Conservation (phyloP, 2,113 vertebrate genomes). For the Sinocyclocheilus rhinocerous region DNA sequence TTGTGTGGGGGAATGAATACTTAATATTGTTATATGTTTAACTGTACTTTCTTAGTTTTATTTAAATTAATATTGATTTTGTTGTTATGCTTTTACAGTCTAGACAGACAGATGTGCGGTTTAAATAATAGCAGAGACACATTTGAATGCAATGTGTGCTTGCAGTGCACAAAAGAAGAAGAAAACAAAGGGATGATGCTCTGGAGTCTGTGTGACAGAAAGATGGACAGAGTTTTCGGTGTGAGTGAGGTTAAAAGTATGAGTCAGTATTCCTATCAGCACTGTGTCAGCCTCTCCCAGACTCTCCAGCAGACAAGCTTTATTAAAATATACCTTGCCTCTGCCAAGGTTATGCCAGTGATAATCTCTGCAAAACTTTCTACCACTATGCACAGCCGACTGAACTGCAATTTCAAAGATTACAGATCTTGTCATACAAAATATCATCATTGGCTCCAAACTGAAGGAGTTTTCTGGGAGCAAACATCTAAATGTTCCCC, state of each 20-base stretch:
- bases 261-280: constrained; percentile 37
- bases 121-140: neutral
- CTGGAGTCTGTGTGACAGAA: neutral
- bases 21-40: neutral
- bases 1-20: neutral
- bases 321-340: constrained; percentile 46
- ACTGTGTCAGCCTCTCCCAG: constrained; percentile 17
- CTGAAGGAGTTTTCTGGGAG: constrained; percentile 18
- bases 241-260: constrained; percentile 24
- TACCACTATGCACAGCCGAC: constrained; percentile 38
- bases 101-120: neutral
- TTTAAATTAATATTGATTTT: neutral
- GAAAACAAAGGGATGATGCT: neutral
- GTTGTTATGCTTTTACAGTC: neutral
- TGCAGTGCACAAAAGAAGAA: neutral
- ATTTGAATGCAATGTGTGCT: neutral
- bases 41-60: neutral
- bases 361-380: constrained; percentile 52
- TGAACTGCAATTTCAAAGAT: constrained; percentile 52
- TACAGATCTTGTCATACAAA: constrained; percentile 53
- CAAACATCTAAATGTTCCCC: constrained; percentile 24
- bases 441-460: constrained; percentile 38
- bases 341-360: constrained; percentile 52
- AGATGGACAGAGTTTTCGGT: neutral
- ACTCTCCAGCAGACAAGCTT: constrained; percentile 39